These are phyloP conservation scores for Phrynocephalus forsythii DNA, from an alignment of 2,797 vertebrate genomes.

Conservation along the genomic window DNA sequence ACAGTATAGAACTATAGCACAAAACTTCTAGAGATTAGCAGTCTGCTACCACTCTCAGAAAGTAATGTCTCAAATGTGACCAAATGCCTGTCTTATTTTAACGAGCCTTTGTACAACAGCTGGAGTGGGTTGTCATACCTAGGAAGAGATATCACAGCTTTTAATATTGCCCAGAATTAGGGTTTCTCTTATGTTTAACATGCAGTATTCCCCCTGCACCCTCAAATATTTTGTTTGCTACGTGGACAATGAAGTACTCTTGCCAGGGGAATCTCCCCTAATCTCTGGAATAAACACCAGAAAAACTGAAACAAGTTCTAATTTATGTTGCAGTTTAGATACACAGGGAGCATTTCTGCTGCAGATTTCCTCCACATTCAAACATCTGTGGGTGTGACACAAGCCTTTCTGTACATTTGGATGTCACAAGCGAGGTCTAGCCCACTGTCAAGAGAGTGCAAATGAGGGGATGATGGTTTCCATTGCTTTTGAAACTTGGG, in stretches of 20 bases:
- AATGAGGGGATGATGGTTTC: too few species aligned
- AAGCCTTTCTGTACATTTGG: background rate
- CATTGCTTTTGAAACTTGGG: too few species aligned
- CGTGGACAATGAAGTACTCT: background rate
- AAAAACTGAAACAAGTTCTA: background rate
- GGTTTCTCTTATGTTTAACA: too few species aligned
- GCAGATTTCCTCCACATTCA: background rate
- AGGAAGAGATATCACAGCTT: background rate
- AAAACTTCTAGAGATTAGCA: background rate
- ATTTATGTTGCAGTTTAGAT: background rate
- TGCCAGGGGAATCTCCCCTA: background rate
- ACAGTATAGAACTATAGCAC: background rate
- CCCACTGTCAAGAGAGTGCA: too few species aligned
- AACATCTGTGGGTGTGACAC: background rate
- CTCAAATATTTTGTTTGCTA: too few species aligned
- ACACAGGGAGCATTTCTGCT: background rate
- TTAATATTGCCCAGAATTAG: too few species aligned
- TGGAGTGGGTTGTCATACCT: background rate
- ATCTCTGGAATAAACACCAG: too few species aligned
- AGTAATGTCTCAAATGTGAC: background rate
- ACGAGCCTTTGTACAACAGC: background rate
- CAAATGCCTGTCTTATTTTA: background rate
- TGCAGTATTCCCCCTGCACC: too few species aligned
- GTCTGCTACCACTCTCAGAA: background rate
- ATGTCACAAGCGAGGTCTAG: background rate